phyloP scores from a whole-genome alignment of 2,797 vertebrate genomes.

The Oceanodroma leucorhoa region DNA sequence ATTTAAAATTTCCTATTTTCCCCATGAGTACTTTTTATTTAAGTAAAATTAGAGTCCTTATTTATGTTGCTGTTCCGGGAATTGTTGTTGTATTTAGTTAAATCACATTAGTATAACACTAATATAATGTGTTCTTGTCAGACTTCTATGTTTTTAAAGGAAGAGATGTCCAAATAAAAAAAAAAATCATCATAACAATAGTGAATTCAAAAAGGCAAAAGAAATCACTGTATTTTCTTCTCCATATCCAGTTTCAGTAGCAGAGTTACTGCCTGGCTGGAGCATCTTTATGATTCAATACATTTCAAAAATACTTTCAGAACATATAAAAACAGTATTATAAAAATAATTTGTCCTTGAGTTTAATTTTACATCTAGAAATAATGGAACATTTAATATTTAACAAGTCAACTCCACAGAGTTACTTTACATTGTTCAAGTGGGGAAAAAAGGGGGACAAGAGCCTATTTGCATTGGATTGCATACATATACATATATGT shows the following conservation, averaged over 20 bases:
- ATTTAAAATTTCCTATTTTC: background rate
- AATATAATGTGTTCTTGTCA: background rate
- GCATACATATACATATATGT: no score
- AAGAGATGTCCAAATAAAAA: background rate
- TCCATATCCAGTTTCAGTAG: background rate
- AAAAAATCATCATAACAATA: background rate
- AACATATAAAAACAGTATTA: background rate
- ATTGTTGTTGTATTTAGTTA: background rate
- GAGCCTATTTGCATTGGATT: background rate
- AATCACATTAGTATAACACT: background rate
- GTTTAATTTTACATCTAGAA: background rate
- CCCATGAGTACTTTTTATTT: background rate
- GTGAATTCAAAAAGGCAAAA: background rate
- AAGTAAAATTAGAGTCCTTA: background rate
- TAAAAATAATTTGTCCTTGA: background rate
- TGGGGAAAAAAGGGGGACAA: background rate
- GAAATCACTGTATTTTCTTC: background rate
- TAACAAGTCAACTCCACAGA: background rate
- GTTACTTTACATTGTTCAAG: background rate
- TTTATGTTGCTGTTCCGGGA: background rate
- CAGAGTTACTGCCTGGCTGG: background rate
- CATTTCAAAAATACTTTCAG: background rate
- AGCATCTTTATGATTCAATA: background rate
- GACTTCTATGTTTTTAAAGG: background rate
- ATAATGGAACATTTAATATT: background rate